Base-by-base conservation (phyloP, 2,113 vertebrate genomes). In the Anguilla rostrata region DNA sequence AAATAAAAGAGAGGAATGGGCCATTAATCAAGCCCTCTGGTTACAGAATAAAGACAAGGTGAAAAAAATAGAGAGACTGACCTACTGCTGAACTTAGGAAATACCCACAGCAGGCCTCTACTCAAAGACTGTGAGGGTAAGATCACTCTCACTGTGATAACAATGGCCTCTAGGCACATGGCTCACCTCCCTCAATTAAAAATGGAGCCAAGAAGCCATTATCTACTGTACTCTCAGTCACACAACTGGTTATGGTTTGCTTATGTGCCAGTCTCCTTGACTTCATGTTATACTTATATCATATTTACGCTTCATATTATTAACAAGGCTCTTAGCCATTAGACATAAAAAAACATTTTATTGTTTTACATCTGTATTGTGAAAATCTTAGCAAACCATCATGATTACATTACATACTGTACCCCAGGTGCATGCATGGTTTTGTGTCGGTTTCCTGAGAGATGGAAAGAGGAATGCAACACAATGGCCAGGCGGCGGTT, bases 381-480 rank as follows among this genome's bases (percentile, higher is more conserved):
- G 71, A 5, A 75, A 75, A 66, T 66, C 18, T 20, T 26, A 22
- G 18, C 18, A 0, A 29, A n/a, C 71, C 34, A 29, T 75, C n/a
- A n/a, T 75, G 20, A 75, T 75, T 75, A 75, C 71, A 75, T 1
- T 29, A 75, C 5, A n/a, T 75, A 75, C 26, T 75, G 71, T 75
- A 75, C 12, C 26, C 11, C 71, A 29, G 26, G 4, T 1, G 12
- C 26, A 75, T 29, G 71, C 71, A 34, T 34, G 26, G 71, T 9
- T 66, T 75, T 75, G 71, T 75, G 34, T 75, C n/a, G n/a, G 71
- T 75, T 75, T 34, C 71, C 71, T 34, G n/a, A 75, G 71, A 75
- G 71, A 29, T 34, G 71, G n/a, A n/a, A n/a, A 75, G 71, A 26
- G 29, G 71, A 12, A 34, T 0, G 71, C 26, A 34, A 75, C 71